Evolutionary conservation across 1,140 invertebrate species (phyloP), one percentile per base, ranked within the genome.

Genomic region (Hirudo medicinalis): DNA sequence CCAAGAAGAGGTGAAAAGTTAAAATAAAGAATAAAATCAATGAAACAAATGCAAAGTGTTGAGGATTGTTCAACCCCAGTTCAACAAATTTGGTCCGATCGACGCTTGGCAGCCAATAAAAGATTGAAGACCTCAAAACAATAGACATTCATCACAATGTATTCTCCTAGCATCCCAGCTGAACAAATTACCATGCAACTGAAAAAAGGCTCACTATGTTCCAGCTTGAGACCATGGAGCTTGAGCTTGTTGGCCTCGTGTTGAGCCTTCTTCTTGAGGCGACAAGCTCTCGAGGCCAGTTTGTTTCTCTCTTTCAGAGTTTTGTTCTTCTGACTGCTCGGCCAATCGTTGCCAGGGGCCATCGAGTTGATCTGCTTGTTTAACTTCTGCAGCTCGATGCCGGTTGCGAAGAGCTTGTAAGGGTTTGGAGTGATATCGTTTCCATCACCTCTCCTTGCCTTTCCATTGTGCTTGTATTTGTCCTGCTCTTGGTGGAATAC

Each of bases 261-360:
- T 71, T 82, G 82, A 0, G 82, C 82, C 53, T 82, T 82, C 75
- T 82, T 82, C 75, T 82, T 82, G 27, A 83, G 69, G 32, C 94
- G 86, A 82, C 94, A 98, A 43, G 93, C 94, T 70, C 94, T 87
- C 0, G 94, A 97, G 9, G 94, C 94, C 32, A 97, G 83, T 84
- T 98, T 97, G 80, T 98, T 98, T 79, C 97, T 98, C 81, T 98
- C 94, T 81, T 96, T 96, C 29, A 93, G 87, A 11, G 92, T 92
- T 80, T 92, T 94, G 4, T 91, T 90, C 74, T 92, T 85, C 2
- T 89, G 75, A 17, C 74, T 72, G 8, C 75, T 73, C 27, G 94
- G 92, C 76, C 96, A 83, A 79, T 97, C 93, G 76, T 54, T 66
- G 6, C 29, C 25, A 2, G 93, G 92, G 49, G 92, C 92, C 90